Base-by-base conservation (phyloP, 2,113 vertebrate species). In the Lepisosteus oculatus region DNA sequence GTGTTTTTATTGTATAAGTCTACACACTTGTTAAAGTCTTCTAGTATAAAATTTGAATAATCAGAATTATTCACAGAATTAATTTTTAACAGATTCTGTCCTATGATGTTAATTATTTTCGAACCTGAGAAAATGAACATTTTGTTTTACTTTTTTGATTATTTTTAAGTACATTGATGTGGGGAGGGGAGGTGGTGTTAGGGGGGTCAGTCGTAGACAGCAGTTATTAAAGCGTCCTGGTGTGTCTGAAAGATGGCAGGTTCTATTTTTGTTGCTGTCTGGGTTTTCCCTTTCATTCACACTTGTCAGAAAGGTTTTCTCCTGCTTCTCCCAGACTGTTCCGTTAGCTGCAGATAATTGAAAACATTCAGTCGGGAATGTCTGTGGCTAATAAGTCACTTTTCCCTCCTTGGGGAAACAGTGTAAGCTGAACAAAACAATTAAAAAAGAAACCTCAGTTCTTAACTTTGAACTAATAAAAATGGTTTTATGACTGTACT, bases 211-310 rank as follows among this genome's bases (percentile, higher is more conserved):
- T 5, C 47, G 47, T 51, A 5, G 5, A 51, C 47, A 6, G 47
- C 47, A 9, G 47, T 51, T 51, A 63, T 56, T 56, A 68, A 67
- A 76, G 69, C 12, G 17, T 63, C 3, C 15, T 43, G 41, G 61
- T 54, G 51, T 11, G 69, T 54, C 69, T 69, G 65, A 41, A 8
- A 57, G 51, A 55, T 43, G 55, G 61, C 2, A 43, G 12, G 8
- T 17, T 2, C 4, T 76, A 62, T 76, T 76, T 76, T 68, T 72
- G 71, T 76, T 72, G 70, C 71, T 69, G 75, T 76, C 75, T 76
- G 75, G 66, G 67, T 72, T 66, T 69, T 68, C 61, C 65, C 75
- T 41, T 64, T 43, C 12, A 42, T 65, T 43, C 63, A 43, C 65
- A 61, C 57, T 54, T 61, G 69, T 67, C 65, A 61, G 44, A 67